Percentiles rank a stretch among this genome's conserved stretches.
Evolutionary conservation across 2,797 vertebrate genomes (phyloP).

Genomic region (Luscinia megarhynchos): DNA sequence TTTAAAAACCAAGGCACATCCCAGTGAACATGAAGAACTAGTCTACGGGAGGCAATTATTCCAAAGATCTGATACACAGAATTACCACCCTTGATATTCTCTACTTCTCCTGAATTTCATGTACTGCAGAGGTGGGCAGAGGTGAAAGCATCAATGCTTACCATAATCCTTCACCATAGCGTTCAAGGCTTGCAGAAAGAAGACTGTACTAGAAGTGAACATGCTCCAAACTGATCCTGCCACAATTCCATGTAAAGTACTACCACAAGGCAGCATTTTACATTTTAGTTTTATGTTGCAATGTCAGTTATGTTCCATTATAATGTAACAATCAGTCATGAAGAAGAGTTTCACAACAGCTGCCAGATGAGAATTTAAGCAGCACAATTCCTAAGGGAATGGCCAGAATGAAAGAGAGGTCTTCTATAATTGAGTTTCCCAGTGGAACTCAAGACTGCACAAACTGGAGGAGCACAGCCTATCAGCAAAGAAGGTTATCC

Average conservation of each 20-base stretch:
- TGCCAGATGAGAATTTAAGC: slow-evolving; percentile 18
- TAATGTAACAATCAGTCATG: not conserved
- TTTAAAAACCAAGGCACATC: not conserved
- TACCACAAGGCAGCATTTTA: not conserved
- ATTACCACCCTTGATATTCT: not conserved
- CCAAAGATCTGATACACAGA: not conserved
- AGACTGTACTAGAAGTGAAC: not conserved
- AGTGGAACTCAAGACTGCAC: not conserved
- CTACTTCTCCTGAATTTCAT: not conserved
- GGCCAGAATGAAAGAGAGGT: not conserved
- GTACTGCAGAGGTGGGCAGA: not conserved
- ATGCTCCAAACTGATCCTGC: not conserved
- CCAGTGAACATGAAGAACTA: not conserved
- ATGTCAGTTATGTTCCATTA: not conserved
- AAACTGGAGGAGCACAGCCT: not conserved
- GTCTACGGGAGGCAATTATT: not conserved
- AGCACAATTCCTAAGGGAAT: not conserved
- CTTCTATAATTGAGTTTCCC: not conserved
- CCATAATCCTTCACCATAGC: not conserved
- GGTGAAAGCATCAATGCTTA: not conserved
- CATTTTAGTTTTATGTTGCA: not conserved
- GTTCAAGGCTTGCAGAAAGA: not conserved
- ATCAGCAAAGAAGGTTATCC: not conserved
- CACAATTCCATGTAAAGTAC: not conserved
- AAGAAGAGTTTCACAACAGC: not conserved